These are phyloP conservation scores for Falco cherrug DNA, from an alignment of 2,797 vertebrate species.

Conservation along the genomic window DNA sequence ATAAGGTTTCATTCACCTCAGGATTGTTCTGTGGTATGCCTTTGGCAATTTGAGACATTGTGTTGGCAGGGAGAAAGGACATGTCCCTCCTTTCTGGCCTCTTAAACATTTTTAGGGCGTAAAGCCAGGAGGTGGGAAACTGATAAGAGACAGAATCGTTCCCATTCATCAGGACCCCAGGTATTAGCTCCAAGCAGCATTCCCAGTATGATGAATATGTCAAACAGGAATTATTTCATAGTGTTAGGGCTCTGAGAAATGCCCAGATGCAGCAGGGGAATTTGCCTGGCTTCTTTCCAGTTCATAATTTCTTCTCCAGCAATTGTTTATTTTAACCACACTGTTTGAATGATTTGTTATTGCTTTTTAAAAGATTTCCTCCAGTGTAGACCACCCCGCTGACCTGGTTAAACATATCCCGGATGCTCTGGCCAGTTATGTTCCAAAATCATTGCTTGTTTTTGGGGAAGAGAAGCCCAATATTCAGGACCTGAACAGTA, in stretches of 20 bases:
- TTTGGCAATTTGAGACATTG: background rate
- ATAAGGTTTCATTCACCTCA: background rate
- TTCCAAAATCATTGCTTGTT: conserved; percentile 47
- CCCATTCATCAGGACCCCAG: background rate
- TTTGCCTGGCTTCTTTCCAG: background rate
- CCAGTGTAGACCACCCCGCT: background rate
- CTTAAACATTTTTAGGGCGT: background rate
- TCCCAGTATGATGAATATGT: background rate
- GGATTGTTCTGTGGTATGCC: background rate
- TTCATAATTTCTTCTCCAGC: background rate
- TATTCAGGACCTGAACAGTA: conserved; percentile 57
- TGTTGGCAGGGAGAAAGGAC: background rate
- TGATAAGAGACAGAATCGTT: background rate
- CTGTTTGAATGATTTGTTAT: background rate
- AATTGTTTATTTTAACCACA: background rate
- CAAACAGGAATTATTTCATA: background rate
- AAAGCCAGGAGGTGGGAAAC: background rate
- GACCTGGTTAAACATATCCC: conserved; percentile 52
- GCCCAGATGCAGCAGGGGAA: background rate
- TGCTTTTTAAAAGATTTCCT: conserved; percentile 21
- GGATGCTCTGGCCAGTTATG: conserved; percentile 6
- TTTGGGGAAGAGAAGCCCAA: conserved; percentile 28
- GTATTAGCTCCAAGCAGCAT: background rate
- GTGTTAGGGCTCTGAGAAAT: background rate
- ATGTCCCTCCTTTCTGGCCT: background rate